phyloP scores from a whole-genome alignment of 2,797 vertebrate genomes.

The Carapus acus region DNA sequence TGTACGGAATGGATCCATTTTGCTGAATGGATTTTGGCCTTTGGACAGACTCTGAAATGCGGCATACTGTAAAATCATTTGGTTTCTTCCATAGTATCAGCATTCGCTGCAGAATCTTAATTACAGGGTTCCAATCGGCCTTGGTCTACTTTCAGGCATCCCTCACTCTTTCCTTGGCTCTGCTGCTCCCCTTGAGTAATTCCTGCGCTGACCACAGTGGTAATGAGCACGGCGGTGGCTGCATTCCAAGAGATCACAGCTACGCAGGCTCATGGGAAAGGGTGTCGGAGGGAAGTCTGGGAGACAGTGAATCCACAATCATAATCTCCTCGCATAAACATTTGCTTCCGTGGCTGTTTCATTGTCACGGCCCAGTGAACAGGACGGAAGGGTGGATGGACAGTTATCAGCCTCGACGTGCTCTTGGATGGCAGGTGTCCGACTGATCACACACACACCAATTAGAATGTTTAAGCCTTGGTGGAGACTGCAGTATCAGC shows the following conservation, averaged over 20 bases:
- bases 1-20: conserved; percentile 52
- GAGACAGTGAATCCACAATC: conserved; percentile 63
- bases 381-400: conserved; percentile 57
- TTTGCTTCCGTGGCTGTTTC: conserved; percentile 62
- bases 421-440: conserved; percentile 39
- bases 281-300: conserved; percentile 66
- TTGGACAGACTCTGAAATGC: conserved; percentile 61
- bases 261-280: conserved; percentile 70
- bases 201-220: conserved; percentile 74
- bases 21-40: conserved; percentile 70
- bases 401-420: conserved; percentile 28
- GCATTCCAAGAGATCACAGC: conserved; percentile 67
- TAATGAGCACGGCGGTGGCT: conserved; percentile 67
- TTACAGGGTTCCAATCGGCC: conserved; percentile 70
- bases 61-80: conserved; percentile 73
- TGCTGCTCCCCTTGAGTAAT: conserved; percentile 69
- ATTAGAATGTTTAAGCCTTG: conserved; percentile 55
- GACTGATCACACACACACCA: conserved; percentile 37
- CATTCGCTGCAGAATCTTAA: conserved; percentile 75
- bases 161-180: conserved; percentile 68
- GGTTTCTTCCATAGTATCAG: conserved; percentile 76
- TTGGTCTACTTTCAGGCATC: conserved; percentile 71
- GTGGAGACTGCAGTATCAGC: conserved; percentile 50
- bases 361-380: conserved; percentile 47
- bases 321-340: conserved; percentile 67